A percentile compares a stretch with the other conserved stretches of the same genome.
Evolutionary conservation across 2,797 vertebrate species (phyloP).

Genomic region (Hydrophis major): DNA sequence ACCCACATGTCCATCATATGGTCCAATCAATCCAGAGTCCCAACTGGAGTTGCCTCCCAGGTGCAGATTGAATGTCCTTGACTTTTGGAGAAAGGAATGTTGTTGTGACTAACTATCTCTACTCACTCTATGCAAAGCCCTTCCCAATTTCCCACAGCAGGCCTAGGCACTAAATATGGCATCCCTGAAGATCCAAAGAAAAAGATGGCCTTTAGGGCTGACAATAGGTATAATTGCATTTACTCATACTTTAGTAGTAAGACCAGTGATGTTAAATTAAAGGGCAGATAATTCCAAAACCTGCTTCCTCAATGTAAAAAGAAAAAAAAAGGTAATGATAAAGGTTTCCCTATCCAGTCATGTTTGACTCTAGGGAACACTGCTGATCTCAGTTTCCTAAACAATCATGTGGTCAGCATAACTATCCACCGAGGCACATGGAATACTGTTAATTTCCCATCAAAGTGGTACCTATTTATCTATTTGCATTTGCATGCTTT

Average conservation of each 20-base stretch:
- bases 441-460: background rate
- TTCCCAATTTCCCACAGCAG: no score
- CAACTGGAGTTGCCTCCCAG: no score
- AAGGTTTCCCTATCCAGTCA: background rate
- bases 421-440: background rate
- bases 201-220: no score
- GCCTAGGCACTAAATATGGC: no score
- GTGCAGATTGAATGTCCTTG: no score
- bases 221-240: background rate
- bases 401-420: background rate
- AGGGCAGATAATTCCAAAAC: background rate
- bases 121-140: no score
- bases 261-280: conserved; percentile 1
- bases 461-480: background rate
- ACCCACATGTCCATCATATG: no score
- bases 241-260: background rate
- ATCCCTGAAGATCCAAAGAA: no score
- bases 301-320: background rate
- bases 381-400: background rate
- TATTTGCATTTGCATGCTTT: background rate
- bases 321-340: background rate
- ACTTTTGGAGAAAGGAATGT: no score
- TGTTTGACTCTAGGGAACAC: background rate
- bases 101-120: no score
- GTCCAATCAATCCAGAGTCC: no score